Percentiles rank a stretch among this genome's conserved stretches.
These are phyloP conservation scores for Agelaius tricolor DNA, from an alignment of 2,113 vertebrate genomes.

Conservation along the genomic window DNA sequence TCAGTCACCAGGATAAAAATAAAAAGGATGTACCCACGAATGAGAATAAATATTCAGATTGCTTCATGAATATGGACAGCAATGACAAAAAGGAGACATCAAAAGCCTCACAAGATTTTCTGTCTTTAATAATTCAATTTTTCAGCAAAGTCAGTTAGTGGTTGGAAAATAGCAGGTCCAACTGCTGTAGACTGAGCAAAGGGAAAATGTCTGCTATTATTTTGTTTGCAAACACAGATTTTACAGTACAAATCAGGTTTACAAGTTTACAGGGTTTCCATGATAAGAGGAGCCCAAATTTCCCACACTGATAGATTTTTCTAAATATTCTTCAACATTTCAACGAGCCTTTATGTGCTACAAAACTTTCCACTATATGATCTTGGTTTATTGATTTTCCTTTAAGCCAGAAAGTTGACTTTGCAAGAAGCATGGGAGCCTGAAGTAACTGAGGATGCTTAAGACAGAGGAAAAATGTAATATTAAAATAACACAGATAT, in stretches of 20 bases:
- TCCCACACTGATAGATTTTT: neutral
- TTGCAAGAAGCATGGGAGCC: neutral
- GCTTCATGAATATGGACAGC: constrained; percentile 17
- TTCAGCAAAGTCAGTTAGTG: neutral
- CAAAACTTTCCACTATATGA: neutral
- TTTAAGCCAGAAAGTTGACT: neutral
- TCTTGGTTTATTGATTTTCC: neutral
- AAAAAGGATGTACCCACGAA: neutral
- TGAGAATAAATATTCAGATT: neutral
- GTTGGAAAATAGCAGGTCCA: neutral
- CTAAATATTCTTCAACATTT: neutral
- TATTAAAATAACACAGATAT: neutral
- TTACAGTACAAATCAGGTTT: neutral
- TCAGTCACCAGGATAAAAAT: neutral
- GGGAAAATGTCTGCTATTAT: neutral
- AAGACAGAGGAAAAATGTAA: neutral
- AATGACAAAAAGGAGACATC: neutral
- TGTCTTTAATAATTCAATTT: constrained; percentile 9
- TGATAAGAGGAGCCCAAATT: neutral
- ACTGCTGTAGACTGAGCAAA: neutral
- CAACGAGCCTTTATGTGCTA: neutral
- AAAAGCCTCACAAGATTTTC: neutral
- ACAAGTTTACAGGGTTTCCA: neutral
- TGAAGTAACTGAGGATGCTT: neutral
- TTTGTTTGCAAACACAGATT: neutral